Conservation (phyloP, 1,140 invertebrate genomes). For the Helicoverpa armigera region DNA sequence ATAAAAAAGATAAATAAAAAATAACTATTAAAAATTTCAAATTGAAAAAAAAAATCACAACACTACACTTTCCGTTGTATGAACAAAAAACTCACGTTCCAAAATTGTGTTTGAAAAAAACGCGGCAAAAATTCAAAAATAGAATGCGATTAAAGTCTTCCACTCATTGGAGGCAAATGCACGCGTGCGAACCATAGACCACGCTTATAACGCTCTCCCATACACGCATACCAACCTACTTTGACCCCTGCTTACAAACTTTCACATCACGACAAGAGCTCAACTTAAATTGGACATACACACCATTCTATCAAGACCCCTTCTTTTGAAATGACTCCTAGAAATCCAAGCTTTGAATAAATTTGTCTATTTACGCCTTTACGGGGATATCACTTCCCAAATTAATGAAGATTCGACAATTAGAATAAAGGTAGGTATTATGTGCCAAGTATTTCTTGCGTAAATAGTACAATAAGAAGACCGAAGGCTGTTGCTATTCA, state of each 20-base stretch:
- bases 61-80: constrained; percentile 47
- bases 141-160: constrained; percentile 58
- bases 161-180: constrained; percentile 68
- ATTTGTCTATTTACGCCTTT: constrained; percentile 22
- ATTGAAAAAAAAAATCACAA: constrained; percentile 44
- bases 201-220: constrained; percentile 78
- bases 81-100: constrained; percentile 51
- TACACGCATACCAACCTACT: constrained; percentile 65
- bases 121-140: constrained; percentile 55
- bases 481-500: constrained; percentile 57
- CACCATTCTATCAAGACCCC: constrained; percentile 21
- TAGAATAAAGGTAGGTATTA: constrained; percentile 54
- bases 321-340: not conserved
- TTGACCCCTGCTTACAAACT: constrained; percentile 65
- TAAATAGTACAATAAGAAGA: constrained; percentile 57
- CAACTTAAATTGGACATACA: constrained; percentile 57
- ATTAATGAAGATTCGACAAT: constrained; percentile 71
- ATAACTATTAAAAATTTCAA: constrained; percentile 26
- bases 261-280: constrained; percentile 56
- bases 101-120: constrained; percentile 47
- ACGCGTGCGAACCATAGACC: constrained; percentile 74
- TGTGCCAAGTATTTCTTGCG: constrained; percentile 54
- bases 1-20: constrained; percentile 38
- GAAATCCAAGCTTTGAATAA: not conserved
- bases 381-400: constrained; percentile 59